Evolutionary conservation across 2,888 invertebrate species (phyloP), one percentile per base, ranked within the genome.

Genomic region (Galerucella pusilla): DNA sequence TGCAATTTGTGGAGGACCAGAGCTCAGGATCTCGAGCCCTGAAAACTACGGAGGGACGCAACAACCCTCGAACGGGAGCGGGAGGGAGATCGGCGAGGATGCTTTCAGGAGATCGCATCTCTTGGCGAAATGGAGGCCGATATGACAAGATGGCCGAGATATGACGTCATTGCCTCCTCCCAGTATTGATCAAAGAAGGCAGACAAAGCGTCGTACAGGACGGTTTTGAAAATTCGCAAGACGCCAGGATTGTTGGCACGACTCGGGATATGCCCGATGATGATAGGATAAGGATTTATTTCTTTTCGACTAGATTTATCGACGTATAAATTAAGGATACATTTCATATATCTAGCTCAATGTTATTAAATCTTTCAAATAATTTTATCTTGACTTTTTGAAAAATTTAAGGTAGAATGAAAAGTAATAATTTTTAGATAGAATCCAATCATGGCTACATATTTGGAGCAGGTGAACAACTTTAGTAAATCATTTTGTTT

Each of bases 61-160:
- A 73, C 77, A 78, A 74, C 60, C 66, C 66, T 60, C 60, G 52
- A 61, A 46, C 74, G 76, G 66, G 68, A 60, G 63, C 73, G 78
- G 71, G 77, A 74, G 75, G 79, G 80, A 80, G 75, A 81, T 81
- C 80, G 81, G 67, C 74, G 68, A 73, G 81, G 83, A 83, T 83
- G 83, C 83, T 83, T 82, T 81, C 82, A 82, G 82, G 81, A 79
- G 80, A 79, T 80, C 80, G 80, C 84, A 85, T 84, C 83, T 86
- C 85, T 85, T 85, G 84, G 84, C 81, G 82, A 84, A 86, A 86
- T 86, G 86, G 86, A 85, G 85, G 85, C 84, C 86, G 88, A 88
- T 88, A 88, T 88, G 88, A 88, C 88, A 88, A 88, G 88, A 88
- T 88, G 88, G 88, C 88, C 87, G 87, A 87, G 87, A 88, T 87